Evolutionary conservation across 2,113 vertebrate genomes (phyloP).

Genomic region (Silurus glanis): DNA sequence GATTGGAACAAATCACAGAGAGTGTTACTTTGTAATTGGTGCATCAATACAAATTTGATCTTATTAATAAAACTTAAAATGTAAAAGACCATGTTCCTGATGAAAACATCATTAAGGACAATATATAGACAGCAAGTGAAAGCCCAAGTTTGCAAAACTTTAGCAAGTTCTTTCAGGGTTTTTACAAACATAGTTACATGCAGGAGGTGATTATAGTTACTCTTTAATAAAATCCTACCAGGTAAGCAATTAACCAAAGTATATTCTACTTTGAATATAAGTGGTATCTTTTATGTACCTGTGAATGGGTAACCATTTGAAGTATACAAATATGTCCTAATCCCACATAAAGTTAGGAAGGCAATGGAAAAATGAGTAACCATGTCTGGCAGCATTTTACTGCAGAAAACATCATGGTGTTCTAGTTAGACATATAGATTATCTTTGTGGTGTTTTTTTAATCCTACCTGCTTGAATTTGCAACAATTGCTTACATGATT

Average conservation of each 20-base stretch:
- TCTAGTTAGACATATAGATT: background rate
- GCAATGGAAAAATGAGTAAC: background rate
- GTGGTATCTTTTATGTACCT: background rate
- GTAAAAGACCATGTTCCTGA: background rate
- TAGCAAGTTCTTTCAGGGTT: background rate
- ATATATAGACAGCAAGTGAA: background rate
- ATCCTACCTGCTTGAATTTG: background rate
- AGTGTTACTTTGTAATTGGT: too few species aligned
- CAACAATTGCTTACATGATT: background rate
- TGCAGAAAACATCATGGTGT: background rate
- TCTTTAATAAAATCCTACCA: background rate
- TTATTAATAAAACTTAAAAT: background rate
- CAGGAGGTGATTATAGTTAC: background rate
- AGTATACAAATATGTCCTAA: background rate
- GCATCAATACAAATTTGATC: too few species aligned
- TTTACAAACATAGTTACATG: background rate
- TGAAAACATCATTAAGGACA: background rate
- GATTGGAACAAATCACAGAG: too few species aligned
- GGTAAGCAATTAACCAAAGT: background rate
- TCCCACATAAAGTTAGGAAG: background rate
- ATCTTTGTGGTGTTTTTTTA: background rate
- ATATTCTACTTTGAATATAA: background rate
- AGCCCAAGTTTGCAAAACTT: background rate
- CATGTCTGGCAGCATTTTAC: background rate
- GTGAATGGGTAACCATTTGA: background rate